Evolutionary conservation across 2,888 invertebrate genomes (phyloP), one percentile per base, ranked within the genome.

Genomic region (Arrhopalites spinosus): DNA sequence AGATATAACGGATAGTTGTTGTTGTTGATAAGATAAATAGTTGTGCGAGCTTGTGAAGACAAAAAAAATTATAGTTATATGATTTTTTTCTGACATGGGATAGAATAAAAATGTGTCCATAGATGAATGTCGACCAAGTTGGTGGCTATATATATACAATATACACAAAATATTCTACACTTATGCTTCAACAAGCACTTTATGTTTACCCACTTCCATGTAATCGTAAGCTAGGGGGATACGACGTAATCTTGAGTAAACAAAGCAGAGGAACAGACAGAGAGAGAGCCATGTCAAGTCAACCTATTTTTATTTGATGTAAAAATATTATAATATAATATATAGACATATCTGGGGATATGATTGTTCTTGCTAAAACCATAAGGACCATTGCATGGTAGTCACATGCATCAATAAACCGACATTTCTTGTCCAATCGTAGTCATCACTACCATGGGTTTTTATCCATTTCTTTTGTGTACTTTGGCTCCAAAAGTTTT

Each of bases 241-340:
- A 30, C 59, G 25, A 25, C 23, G 45, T 72, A 72, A 72, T 72
- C 72, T 72, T 63, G 43, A 63, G 72, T 72, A 45, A 72, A 72
- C 43, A 72, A 13, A 20, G 25, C 59, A 59, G 36, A 36, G 36
- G 36, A 36, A 36, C 36, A 36, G 36, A 36, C 36, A 36, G 36
- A 36, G 59, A 59, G 59, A 36, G 36, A 59, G 59, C 23, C 25
- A 27, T 23, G 59, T 59, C 7, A 25, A 59, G 25, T 13, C 27
- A 59, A 59, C 25, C 25, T 27, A 25, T 59, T 25, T 59, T 25
- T 59, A 59, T 59, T 59, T 59, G 59, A 25, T 20, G 53, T 20
- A 53, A 53, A 53, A 53, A n/a, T n/a, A n/a, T n/a, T 20, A 2
- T 53, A 20, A 53, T 59, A 59, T 59, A 59, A 23, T 23, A 23